Evolutionary conservation across 2,113 vertebrate species (phyloP), one percentile per base, ranked within the genome.

Genomic region (Callorhinus ursinus): DNA sequence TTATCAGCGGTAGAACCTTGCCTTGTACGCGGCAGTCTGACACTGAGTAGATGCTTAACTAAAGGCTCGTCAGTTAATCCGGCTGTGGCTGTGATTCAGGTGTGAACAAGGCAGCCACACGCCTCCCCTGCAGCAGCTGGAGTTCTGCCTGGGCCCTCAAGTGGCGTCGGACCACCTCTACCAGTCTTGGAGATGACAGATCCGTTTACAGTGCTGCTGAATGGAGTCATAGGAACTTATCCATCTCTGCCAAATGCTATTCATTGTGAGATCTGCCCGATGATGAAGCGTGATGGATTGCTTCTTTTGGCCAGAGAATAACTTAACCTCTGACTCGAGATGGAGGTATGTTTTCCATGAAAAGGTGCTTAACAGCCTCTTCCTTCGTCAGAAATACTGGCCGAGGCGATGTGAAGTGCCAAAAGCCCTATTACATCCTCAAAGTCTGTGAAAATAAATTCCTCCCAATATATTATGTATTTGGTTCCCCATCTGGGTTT

Each of bases 151-250:
- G 0, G 55, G 80, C 94, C 39, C 61, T 63, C 49, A 33, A 71
- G 93, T 53, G 82, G 88, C 24, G 0, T 98, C 97, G 97, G 97
- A 97, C 94, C 97, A 97, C 95, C 93, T 96, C 96, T 93, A 85
- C 95, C 93, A 93, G 98, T 93, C 98, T 97, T 94, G 96, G 97
- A 95, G 97, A 98, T 95, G 97, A 95, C 83, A 42, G 86, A 51
- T 91, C 63, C 36, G 1, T 90, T 97, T 76, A 53, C 57, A 28
- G 91, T 4, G 0, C 85, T 69, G 76, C 95, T 4, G 15, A 83
- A 97, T 79, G 97, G 98, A 95, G 98, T 97, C 97, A 96, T 98
- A 99, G 99, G 98, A 99, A 98, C 98, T 98, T 98, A 98, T 99
- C 98, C 97, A 91, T 99, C 98, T 98, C 98, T 99, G 98, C 98